These are phyloP conservation scores for Osmerus eperlanus DNA, from an alignment of 2,113 vertebrate species.

Conservation along the genomic window DNA sequence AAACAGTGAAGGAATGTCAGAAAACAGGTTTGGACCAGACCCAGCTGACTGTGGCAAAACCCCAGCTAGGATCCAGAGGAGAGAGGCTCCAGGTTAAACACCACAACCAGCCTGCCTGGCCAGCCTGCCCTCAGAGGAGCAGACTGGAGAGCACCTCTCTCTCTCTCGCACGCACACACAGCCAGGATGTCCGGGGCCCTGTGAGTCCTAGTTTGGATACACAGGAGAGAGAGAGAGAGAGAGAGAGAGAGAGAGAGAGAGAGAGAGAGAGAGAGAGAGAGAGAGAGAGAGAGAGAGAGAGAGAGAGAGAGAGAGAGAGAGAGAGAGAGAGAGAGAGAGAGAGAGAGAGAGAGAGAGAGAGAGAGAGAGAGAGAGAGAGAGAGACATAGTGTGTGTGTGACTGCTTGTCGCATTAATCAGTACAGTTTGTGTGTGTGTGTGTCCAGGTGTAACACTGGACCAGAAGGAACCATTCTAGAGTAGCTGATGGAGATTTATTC, in stretches of 20 bases:
- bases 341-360: background rate
- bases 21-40: too few relatives aligned
- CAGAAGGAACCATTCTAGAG: background rate
- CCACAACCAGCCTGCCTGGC: too few relatives aligned
- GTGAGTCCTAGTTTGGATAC: background rate
- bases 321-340: background rate
- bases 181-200: background rate
- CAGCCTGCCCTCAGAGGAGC: too few relatives aligned
- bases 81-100: too few relatives aligned
- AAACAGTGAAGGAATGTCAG: too few relatives aligned
- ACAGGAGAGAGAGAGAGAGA: background rate
- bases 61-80: too few relatives aligned
- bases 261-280: background rate
- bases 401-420: background rate
- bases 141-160: too few relatives aligned
- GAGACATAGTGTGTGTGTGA: background rate
- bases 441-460: background rate
- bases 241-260: conserved; percentile 1
- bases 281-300: background rate
- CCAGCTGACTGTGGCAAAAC: too few relatives aligned
- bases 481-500: conserved; percentile 18
- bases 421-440: background rate
- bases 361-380: conserved; percentile 1
- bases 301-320: conserved; percentile 1
- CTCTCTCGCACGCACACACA: background rate